A percentile compares a stretch with the other conserved stretches of the same genome.
Conservation (phyloP, 2,113 vertebrate species). For the Physeter macrocephalus region DNA sequence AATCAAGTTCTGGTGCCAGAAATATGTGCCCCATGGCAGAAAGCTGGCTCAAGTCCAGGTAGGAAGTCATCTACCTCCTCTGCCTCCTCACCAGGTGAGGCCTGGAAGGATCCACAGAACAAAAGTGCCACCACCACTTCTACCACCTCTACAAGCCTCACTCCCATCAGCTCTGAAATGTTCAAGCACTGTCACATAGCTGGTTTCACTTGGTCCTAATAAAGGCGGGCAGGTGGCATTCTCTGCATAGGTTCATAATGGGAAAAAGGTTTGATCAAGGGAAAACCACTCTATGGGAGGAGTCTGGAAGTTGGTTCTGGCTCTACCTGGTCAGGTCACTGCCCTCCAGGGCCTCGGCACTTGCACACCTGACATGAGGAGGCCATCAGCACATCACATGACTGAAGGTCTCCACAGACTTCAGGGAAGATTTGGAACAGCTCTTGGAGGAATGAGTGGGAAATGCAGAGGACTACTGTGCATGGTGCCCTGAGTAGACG, state of each 20-base stretch:
- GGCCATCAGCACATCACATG: not conserved
- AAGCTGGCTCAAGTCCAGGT: not conserved
- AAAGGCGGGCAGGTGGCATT: not conserved
- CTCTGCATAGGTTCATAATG: not conserved
- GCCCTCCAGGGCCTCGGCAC: not conserved
- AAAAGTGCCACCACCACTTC: not conserved
- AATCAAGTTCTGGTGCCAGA: not conserved
- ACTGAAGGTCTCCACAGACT: not conserved
- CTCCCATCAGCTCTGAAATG: not conserved
- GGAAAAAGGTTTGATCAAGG: not conserved
- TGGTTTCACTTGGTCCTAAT: not conserved
- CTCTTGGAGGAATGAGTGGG: not conserved
- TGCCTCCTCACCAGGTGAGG: not conserved
- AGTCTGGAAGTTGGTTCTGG: not conserved
- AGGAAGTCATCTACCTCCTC: not conserved
- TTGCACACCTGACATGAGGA: not conserved
- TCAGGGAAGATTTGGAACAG: not conserved
- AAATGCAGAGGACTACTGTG: not conserved
- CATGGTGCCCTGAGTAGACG: fast-evolving
- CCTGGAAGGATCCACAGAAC: not conserved
- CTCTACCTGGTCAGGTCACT: not conserved
- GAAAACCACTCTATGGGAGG: not conserved
- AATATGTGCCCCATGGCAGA: not conserved
- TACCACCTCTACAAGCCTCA: not conserved
- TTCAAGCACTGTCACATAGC: not conserved